Percentiles rank a stretch among this genome's conserved stretches.
phyloP scores from a whole-genome alignment of 2,113 vertebrate species.

The Chaetura pelagica region DNA sequence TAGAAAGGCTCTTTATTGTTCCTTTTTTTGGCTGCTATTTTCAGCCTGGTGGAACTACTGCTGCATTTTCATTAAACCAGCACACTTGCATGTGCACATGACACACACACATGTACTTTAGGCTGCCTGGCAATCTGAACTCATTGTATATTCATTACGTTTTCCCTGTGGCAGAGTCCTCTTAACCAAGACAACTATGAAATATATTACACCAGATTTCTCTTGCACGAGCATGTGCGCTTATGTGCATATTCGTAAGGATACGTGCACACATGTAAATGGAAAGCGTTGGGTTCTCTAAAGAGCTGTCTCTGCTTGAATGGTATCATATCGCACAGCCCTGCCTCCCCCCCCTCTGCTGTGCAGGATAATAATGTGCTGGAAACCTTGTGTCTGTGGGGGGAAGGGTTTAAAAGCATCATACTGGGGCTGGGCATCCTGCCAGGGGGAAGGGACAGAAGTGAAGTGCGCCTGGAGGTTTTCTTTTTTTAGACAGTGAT shows the following conservation, averaged over 20 bases:
- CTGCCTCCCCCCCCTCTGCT: background rate
- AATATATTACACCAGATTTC: fast-evolving
- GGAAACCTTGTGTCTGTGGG: slow-evolving; percentile 51
- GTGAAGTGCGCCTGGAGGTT: slow-evolving; percentile 67
- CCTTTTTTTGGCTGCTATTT: slow-evolving; percentile 4
- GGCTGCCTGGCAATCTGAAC: background rate
- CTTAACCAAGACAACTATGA: background rate
- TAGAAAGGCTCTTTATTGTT: slow-evolving; percentile 29
- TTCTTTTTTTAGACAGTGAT: slow-evolving; percentile 70
- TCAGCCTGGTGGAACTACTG: slow-evolving; percentile 35
- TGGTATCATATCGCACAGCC: background rate
- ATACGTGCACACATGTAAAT: fast-evolving
- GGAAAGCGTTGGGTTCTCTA: background rate
- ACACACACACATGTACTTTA: background rate
- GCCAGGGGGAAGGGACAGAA: slow-evolving; percentile 66
- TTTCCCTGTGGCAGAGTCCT: background rate
- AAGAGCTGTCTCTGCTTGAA: background rate
- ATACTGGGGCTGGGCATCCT: slow-evolving; percentile 64
- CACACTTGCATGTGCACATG: background rate
- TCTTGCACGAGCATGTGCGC: background rate
- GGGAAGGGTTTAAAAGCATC: slow-evolving; percentile 68
- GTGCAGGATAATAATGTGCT: background rate
- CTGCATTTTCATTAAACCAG: slow-evolving; percentile 59
- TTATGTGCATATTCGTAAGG: background rate
- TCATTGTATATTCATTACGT: slow-evolving; percentile 12